Evolutionary conservation across 2,113 vertebrate genomes (phyloP).

Genomic region (Misgurnus mizolepis): DNA sequence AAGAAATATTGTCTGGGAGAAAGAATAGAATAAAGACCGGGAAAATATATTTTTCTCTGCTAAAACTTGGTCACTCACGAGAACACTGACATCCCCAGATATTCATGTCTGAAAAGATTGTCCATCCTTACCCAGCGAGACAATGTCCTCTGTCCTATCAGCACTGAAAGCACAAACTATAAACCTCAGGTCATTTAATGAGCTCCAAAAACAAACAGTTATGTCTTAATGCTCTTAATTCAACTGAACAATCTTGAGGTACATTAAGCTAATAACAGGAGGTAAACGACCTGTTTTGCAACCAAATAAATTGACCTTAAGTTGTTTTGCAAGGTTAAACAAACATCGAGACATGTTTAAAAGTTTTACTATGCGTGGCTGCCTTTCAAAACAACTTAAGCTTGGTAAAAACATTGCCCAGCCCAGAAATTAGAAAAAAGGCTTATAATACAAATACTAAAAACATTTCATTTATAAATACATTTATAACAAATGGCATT

Average conservation of each 20-base stretch:
- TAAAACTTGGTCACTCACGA: neutral
- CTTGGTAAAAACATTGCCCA: neutral
- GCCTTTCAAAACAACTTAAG: neutral
- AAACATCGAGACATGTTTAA: neutral
- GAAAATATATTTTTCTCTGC: neutral
- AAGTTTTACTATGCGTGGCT: neutral
- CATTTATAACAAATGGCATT: neutral
- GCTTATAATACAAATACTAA: neutral
- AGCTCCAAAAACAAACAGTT: neutral
- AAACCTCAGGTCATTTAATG: slow-evolving; percentile 12
- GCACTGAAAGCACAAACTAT: neutral
- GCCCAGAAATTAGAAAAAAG: neutral
- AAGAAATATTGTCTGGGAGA: neutral
- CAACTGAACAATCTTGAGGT: slow-evolving; percentile 5
- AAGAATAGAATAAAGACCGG: neutral
- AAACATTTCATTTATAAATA: neutral
- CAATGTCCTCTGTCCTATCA: neutral
- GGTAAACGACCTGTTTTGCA: neutral
- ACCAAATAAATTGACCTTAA: neutral
- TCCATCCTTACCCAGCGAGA: neutral
- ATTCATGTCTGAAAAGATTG: neutral
- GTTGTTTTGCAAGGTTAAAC: neutral
- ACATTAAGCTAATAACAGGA: neutral
- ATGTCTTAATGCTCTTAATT: neutral
- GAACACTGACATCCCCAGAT: neutral